A percentile compares a stretch with the other conserved stretches of the same genome.
These are phyloP conservation scores for Elymnias hypermnestra DNA, from an alignment of 1,140 invertebrate species.

Conservation along the genomic window DNA sequence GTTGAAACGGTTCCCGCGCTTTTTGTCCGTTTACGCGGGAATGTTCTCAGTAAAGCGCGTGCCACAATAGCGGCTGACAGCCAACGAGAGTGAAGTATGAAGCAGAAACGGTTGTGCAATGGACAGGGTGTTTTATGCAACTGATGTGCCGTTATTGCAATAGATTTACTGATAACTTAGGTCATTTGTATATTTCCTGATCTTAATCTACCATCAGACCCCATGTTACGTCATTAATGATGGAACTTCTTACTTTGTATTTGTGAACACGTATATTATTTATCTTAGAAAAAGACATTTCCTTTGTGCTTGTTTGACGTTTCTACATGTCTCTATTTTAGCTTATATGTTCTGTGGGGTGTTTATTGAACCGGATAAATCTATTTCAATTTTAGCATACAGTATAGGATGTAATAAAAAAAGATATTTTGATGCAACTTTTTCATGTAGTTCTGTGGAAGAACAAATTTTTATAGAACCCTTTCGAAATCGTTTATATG, in stretches of 20 bases:
- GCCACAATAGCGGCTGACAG: conserved; percentile 54
- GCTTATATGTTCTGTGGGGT: too few species aligned
- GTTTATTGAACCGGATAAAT: too few species aligned
- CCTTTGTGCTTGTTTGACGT: too few species aligned
- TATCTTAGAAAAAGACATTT: too few species aligned
- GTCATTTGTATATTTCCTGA: conserved; percentile 34
- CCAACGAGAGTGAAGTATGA: conserved; percentile 56
- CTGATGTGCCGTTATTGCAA: conserved; percentile 64
- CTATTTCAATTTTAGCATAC: too few species aligned
- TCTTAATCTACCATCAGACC: conserved; percentile 25
- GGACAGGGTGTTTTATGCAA: conserved; percentile 50
- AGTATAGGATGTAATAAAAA: too few species aligned
- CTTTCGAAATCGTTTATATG: too few species aligned
- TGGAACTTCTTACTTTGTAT: background rate
- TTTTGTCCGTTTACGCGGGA: conserved; percentile 71
- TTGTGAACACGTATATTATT: too few species aligned
- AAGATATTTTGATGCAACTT: too few species aligned
- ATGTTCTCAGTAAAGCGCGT: conserved; percentile 69
- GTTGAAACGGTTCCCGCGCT: conserved; percentile 65
- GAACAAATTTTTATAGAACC: too few species aligned
- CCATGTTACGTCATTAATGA: conserved; percentile 11
- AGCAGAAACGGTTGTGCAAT: conserved; percentile 61
- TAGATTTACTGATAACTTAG: conserved; percentile 44
- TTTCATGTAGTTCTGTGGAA: too few species aligned
- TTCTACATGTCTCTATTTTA: too few species aligned